These are phyloP conservation scores for Pocillopora grandis DNA, from an alignment of 92 coral and sea anemone genomes.

Conservation along the genomic window DNA sequence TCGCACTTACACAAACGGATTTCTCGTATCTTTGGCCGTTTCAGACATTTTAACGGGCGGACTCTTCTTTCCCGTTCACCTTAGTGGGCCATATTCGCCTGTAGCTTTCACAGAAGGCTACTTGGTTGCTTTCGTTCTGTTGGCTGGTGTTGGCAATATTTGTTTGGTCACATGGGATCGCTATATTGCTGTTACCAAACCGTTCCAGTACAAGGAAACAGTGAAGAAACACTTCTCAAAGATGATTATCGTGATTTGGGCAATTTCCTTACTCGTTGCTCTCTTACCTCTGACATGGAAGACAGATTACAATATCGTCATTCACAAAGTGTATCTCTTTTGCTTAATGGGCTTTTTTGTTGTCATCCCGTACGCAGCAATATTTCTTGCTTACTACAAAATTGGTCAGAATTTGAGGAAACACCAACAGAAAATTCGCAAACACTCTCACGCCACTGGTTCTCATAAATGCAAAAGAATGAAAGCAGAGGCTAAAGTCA, in stretches of 20 bases:
- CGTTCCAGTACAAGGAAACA: conserved; percentile 50
- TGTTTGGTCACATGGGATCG: conserved; percentile 74
- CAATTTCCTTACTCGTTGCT: conserved; percentile 42
- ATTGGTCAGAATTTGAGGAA: conserved; percentile 46
- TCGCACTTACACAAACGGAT: conserved; percentile 69
- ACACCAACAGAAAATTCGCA: conserved; percentile 33
- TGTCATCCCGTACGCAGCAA: conserved; percentile 53
- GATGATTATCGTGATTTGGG: conserved; percentile 56
- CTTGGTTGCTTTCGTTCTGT: conserved; percentile 59
- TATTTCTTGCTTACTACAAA: conserved; percentile 46
- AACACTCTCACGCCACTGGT: not conserved
- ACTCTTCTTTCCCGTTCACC: conserved; percentile 56
- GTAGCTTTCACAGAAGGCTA: conserved; percentile 41
- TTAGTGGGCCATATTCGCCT: conserved; percentile 38
- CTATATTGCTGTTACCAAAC: conserved; percentile 60
- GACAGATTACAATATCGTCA: conserved; percentile 12
- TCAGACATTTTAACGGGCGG: conserved; percentile 70
- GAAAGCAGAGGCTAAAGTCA: conserved; percentile 55
- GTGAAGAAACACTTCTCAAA: conserved; percentile 44
- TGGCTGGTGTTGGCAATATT: conserved; percentile 60
- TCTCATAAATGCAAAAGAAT: conserved; percentile 30
- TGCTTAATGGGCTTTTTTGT: conserved; percentile 53
- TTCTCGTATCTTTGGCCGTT: conserved; percentile 66
- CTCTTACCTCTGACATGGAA: conserved; percentile 61
- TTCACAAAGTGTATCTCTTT: conserved; percentile 62